Evolutionary conservation across 2,888 invertebrate genomes (phyloP).

Genomic region (Phrixothrix hirtus): DNA sequence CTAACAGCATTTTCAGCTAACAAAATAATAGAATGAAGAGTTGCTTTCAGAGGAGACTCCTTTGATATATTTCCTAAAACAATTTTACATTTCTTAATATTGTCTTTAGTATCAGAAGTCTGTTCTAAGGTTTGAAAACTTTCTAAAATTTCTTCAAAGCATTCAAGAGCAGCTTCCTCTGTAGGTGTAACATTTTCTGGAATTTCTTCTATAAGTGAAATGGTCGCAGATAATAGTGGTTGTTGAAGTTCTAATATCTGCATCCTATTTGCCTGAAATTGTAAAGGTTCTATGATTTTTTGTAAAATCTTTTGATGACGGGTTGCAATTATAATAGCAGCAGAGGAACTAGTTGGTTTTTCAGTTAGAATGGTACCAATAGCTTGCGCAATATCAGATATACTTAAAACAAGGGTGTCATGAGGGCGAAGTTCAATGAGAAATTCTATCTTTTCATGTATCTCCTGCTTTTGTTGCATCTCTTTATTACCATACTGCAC

Average conservation of each 20-base stretch:
- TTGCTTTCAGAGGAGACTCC: neutral
- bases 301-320: no score
- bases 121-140: neutral
- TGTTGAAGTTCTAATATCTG: neutral
- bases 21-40: neutral
- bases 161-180: conserved; percentile 1
- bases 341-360: no score
- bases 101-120: neutral
- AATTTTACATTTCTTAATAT: neutral
- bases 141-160: conserved; percentile 9
- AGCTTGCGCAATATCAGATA: no score
- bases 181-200: neutral
- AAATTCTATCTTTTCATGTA: neutral
- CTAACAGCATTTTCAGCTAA: neutral
- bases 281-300: no score
- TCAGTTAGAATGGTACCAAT: no score
- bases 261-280: no score
- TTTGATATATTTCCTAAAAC: neutral
- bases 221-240: neutral
- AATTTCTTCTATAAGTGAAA: neutral
- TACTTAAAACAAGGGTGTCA: no score
- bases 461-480: neutral
- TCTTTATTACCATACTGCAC: neutral
- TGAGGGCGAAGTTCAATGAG: neutral
- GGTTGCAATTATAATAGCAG: no score